Conservation (phyloP, 2,113 vertebrate species). For the Takifugu flavidus region DNA sequence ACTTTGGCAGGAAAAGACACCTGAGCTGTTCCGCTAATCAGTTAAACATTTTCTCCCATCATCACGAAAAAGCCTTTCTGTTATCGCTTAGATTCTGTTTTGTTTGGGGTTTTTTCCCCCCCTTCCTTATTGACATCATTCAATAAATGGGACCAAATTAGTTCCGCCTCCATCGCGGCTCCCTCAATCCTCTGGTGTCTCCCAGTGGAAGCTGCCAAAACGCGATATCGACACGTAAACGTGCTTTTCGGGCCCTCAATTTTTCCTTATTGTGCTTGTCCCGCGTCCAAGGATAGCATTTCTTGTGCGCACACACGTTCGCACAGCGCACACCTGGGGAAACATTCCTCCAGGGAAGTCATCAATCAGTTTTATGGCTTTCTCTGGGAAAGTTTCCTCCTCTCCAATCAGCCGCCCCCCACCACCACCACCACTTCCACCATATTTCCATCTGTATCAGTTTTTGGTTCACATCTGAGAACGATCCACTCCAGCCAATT, state of each 20-base stretch:
- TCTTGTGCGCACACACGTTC: slow-evolving; percentile 39
- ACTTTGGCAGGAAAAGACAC: slow-evolving; percentile 52
- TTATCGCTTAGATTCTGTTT: slow-evolving; percentile 25
- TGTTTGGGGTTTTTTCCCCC: neutral
- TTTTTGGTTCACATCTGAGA: slow-evolving; percentile 73
- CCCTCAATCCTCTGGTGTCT: slow-evolving; percentile 24
- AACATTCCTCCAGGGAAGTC: slow-evolving; percentile 78
- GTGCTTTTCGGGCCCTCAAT: slow-evolving; percentile 57
- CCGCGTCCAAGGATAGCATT: slow-evolving; percentile 69
- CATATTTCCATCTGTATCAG: slow-evolving; percentile 76
- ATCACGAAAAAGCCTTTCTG: slow-evolving; percentile 25
- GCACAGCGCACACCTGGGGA: slow-evolving; percentile 76
- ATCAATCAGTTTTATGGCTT: slow-evolving; percentile 81
- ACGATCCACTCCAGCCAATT: slow-evolving; percentile 61
- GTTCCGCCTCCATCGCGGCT: slow-evolving; percentile 12
- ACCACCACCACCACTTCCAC: slow-evolving; percentile 21
- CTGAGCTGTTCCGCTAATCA: slow-evolving; percentile 25
- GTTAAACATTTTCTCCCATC: slow-evolving; percentile 15
- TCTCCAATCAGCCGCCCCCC: slow-evolving; percentile 67
- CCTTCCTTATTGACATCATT: slow-evolving; percentile 20
- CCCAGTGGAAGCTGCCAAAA: slow-evolving; percentile 38
- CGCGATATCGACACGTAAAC: slow-evolving; percentile 54
- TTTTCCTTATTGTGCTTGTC: slow-evolving; percentile 71
- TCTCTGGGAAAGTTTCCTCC: slow-evolving; percentile 75
- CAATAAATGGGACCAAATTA: slow-evolving; percentile 14